These are phyloP conservation scores for Mus pahari DNA, from an alignment of 2,113 vertebrate genomes.

Conservation along the genomic window DNA sequence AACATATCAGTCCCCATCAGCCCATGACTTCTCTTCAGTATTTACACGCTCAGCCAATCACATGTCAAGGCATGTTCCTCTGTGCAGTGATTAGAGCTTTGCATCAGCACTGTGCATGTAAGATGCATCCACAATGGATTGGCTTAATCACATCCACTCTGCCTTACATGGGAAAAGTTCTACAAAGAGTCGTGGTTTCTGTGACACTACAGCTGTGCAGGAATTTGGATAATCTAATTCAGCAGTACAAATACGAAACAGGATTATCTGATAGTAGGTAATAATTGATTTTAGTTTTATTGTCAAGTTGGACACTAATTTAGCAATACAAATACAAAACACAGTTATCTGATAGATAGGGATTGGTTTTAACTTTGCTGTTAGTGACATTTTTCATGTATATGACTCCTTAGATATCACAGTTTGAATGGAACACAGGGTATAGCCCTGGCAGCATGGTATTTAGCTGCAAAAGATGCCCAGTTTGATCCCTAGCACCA, in stretches of 20 bases:
- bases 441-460: no score
- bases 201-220: slow-evolving; percentile 98
- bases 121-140: slow-evolving; percentile 99
- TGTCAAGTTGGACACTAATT: slow-evolving; percentile 95
- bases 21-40: slow-evolving; percentile 98
- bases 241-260: slow-evolving; percentile 97
- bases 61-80: slow-evolving; percentile 98
- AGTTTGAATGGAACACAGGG: background rate
- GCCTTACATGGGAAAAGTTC: slow-evolving; percentile 97
- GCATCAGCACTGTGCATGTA: slow-evolving; percentile 97
- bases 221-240: slow-evolving; percentile 97
- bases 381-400: slow-evolving; percentile 16
- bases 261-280: slow-evolving; percentile 94
- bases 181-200: slow-evolving; percentile 96
- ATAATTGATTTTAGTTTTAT: slow-evolving; percentile 62
- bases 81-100: slow-evolving; percentile 97
- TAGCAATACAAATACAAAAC: slow-evolving; percentile 97
- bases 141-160: slow-evolving; percentile 96
- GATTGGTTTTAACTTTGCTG: slow-evolving; percentile 43
- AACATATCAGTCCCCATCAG: slow-evolving; percentile 96
- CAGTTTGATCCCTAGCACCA: background rate
- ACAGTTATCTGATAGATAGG: slow-evolving; percentile 93
- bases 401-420: background rate
- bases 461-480: background rate
- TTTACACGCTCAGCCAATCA: slow-evolving; percentile 97